phyloP scores from a whole-genome alignment of 1,140 invertebrate genomes.

The Heliconius melpomene region DNA sequence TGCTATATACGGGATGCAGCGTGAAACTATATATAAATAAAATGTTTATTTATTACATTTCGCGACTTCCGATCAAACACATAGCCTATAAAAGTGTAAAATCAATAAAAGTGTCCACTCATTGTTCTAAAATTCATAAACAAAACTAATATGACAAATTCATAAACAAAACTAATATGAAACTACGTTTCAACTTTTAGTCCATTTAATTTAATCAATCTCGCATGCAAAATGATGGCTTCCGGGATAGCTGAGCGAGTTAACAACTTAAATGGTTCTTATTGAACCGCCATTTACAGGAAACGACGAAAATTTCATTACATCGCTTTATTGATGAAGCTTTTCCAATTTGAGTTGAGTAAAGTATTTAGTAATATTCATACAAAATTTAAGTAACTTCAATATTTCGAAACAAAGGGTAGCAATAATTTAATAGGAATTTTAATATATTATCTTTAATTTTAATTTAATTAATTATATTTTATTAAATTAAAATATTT shows the following conservation, averaged over 20 bases:
- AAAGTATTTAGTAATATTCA: neutral
- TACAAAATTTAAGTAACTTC: neutral
- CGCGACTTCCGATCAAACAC: no score
- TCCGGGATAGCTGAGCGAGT: neutral
- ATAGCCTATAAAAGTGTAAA: neutral
- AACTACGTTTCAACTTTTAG: neutral
- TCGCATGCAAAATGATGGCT: neutral
- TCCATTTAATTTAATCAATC: neutral
- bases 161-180: no score
- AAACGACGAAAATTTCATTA: conserved; percentile 2
- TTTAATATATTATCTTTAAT: neutral
- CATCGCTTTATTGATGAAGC: neutral
- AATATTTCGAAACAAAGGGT: neutral
- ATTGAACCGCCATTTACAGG: neutral
- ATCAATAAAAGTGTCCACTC: neutral
- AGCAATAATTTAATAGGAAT: neutral
- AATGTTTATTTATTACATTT: no score
- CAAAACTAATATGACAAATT: no score
- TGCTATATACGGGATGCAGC: no score
- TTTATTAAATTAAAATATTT: no score
- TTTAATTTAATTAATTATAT: neutral
- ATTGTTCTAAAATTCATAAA: conserved; percentile 6
- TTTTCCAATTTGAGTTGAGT: conserved; percentile 6
- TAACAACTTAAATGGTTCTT: conserved; percentile 9
- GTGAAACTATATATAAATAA: no score